These are phyloP conservation scores for Tachina grossa DNA, from an alignment of 2,888 invertebrate genomes.

Conservation along the genomic window DNA sequence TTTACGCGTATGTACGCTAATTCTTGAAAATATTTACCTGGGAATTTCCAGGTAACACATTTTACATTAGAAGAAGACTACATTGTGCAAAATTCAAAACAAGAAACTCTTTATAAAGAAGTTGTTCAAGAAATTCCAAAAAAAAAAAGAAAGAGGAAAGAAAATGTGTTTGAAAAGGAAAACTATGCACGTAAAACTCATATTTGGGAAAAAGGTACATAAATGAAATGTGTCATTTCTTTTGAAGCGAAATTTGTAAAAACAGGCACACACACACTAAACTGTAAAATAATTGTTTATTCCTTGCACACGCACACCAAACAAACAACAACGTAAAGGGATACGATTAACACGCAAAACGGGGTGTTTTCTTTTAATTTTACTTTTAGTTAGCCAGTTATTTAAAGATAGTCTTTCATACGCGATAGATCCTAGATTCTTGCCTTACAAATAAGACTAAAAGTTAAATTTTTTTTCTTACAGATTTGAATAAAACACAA, in stretches of 20 bases:
- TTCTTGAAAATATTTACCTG: not conserved
- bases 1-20: not conserved
- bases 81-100: conserved; percentile 15
- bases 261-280: conserved; percentile 53
- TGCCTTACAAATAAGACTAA: conserved; percentile 67
- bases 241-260: conserved; percentile 29
- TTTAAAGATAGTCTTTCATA: conserved; percentile 75
- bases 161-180: conserved; percentile 29
- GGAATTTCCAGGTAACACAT: conserved; percentile 40
- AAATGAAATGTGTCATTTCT: not conserved
- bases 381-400: conserved; percentile 69
- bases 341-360: not conserved
- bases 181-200: not conserved
- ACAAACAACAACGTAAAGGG: not conserved
- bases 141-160: conserved; percentile 17
- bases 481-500: conserved; percentile 31
- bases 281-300: not conserved
- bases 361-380: conserved; percentile 29
- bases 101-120: not conserved
- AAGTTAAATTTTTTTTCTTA: conserved; percentile 52
- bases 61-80: conserved; percentile 27
- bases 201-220: not conserved
- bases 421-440: conserved; percentile 81
- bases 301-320: too few species aligned
- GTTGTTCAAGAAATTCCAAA: conserved; percentile 17